Conservation (phyloP, 1,140 invertebrate species). For the Dreissena polymorpha region DNA sequence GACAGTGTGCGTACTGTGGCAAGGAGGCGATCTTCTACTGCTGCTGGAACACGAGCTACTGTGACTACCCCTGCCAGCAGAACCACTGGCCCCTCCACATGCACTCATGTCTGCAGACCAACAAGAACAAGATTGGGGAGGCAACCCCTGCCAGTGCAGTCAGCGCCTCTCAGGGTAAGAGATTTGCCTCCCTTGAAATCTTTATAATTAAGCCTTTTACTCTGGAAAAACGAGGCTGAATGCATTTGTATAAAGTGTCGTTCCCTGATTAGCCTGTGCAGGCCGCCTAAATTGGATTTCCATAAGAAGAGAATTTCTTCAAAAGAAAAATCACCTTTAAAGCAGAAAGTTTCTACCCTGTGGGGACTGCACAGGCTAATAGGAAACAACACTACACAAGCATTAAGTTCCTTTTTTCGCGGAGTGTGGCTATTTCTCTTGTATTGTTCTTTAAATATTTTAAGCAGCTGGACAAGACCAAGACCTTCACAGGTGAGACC, state of each 20-base stretch:
- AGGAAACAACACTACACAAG: too few relatives aligned
- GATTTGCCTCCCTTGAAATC: neutral
- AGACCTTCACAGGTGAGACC: neutral
- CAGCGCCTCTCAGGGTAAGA: neutral
- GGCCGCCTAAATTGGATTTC: too few relatives aligned
- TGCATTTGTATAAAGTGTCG: too few relatives aligned
- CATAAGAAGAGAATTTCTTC: too few relatives aligned
- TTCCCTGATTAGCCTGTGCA: too few relatives aligned
- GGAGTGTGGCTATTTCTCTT: too few relatives aligned
- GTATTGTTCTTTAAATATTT: neutral
- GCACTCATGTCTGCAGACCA: slow-evolving; percentile 79
- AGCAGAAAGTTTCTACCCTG: too few relatives aligned
- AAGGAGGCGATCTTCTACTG: slow-evolving; percentile 95
- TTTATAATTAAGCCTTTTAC: too few relatives aligned
- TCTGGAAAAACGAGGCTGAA: too few relatives aligned
- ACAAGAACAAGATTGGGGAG: slow-evolving; percentile 21
- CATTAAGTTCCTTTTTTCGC: too few relatives aligned
- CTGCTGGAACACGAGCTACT: slow-evolving; percentile 97
- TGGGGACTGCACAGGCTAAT: too few relatives aligned
- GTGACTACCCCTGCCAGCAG: slow-evolving; percentile 89
- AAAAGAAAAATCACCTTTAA: too few relatives aligned
- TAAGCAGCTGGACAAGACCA: neutral
- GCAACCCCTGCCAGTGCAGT: neutral
- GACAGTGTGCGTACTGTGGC: slow-evolving; percentile 88
- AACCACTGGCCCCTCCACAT: slow-evolving; percentile 82